Conservation (phyloP, 2,113 vertebrate genomes). For the Bujurquina vittata region DNA sequence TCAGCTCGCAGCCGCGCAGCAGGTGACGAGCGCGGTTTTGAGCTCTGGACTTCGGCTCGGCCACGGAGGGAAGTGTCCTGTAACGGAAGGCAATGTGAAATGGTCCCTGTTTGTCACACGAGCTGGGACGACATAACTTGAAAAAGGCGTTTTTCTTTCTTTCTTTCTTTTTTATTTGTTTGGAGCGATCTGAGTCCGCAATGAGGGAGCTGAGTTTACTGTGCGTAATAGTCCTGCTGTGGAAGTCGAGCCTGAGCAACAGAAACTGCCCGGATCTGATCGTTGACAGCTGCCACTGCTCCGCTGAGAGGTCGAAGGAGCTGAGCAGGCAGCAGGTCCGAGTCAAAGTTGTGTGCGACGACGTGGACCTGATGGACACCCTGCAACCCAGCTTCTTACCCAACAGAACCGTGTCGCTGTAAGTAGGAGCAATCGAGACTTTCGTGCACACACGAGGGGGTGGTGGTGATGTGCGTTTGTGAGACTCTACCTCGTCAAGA, state of each 20-base stretch:
- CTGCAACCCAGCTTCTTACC: constrained; percentile 85
- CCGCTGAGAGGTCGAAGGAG: constrained; percentile 85
- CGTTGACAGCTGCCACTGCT: constrained; percentile 88
- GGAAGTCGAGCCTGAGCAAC: constrained; percentile 71
- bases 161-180: neutral
- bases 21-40: constrained; percentile 35
- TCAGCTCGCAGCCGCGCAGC: neutral
- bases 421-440: constrained; percentile 70
- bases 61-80: neutral
- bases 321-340: constrained; percentile 81
- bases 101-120: constrained; percentile 47
- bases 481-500: neutral
- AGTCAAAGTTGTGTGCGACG: constrained; percentile 85
- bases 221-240: constrained; percentile 73
- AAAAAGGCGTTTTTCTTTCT: neutral
- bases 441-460: neutral
- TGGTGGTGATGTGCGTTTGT: neutral
- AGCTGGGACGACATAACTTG: constrained; percentile 68
- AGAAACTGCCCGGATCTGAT: constrained; percentile 87
- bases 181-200: neutral
- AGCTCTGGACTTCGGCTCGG: neutral
- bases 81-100: constrained; percentile 53
- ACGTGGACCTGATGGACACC: constrained; percentile 88
- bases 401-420: constrained; percentile 88
- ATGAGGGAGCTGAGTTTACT: constrained; percentile 72